Base-by-base conservation (phyloP, 2,888 invertebrate genomes). In the Pterostichus niger region DNA sequence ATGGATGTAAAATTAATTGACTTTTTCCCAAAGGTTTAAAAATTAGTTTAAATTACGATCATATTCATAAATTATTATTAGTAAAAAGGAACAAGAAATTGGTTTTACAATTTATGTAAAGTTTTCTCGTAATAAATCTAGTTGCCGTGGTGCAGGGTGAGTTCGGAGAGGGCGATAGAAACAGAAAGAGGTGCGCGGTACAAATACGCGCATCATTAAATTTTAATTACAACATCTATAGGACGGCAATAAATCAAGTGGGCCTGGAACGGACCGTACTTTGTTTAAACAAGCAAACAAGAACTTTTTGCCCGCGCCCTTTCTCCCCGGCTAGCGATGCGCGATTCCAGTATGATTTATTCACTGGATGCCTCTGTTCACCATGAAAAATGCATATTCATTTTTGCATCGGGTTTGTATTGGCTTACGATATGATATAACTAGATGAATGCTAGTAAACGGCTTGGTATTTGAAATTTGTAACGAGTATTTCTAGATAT, bases 181-280 rank as follows among this genome's bases (percentile, higher is more conserved):
- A 59, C 77, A 49, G 40, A 46, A 79, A 68, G 80, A 80, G 80
- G 68, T 68, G 80, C 64, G 68, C 68, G 68, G 35, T 80, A 56
- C 73, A 81, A 81, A 81, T 81, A 73, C 71, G 73, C 59, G 81
- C 81, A 81, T 81, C 81, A 81, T 81, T 81, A 81, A 81, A 81
- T 81, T 81, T 81, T 81, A 81, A 81, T 81, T 81, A 81, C 59
- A 78, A 78, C 78, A 81, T 81, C 73, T 81, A 81, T 81, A 56
- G 81, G 31, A 54, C n/a, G 73, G 73, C 56, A 73, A 81, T 81
- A 81, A 81, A 81, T 81, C 81, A 81, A n/a, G 46, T 10, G 35
- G 73, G 56, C n/a, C 56, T 31, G 73, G 40, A 15, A 52, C 49
- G 68, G 68, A 71, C 71, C 80, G 10, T 80, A 71, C 71, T 73